Conservation (phyloP, 1,140 invertebrate genomes). For the Leptonema lineaticorne region DNA sequence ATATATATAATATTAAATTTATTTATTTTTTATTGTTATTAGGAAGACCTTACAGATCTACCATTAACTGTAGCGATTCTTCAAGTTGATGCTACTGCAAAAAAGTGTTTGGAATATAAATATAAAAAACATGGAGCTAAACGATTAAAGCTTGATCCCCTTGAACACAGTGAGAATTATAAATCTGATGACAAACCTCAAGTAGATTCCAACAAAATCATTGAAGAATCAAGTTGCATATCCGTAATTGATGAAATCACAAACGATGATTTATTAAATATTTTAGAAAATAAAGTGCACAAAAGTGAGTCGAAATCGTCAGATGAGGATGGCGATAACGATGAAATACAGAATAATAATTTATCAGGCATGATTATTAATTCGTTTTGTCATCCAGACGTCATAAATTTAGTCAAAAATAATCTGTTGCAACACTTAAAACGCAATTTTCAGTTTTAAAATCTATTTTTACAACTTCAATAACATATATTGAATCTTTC, state of each 20-base stretch:
- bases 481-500: too few relatives aligned
- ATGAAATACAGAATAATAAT: constrained; percentile 50
- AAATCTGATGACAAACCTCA: constrained; percentile 44
- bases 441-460: too few relatives aligned
- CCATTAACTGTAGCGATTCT: constrained; percentile 52
- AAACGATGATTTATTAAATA: constrained; percentile 45
- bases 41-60: constrained; percentile 53
- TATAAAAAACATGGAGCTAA: constrained; percentile 49
- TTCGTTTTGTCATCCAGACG: constrained; percentile 32
- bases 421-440: constrained; percentile 30
- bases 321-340: constrained; percentile 46
- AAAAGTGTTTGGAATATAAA: constrained; percentile 48
- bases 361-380: constrained; percentile 45
- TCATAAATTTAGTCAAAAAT: constrained; percentile 36
- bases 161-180: background rate
- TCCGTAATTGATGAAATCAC: constrained; percentile 45
- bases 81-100: constrained; percentile 52
- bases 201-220: constrained; percentile 42
- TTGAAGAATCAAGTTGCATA: constrained; percentile 44
- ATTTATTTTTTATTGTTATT: constrained; percentile 33
- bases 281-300: constrained; percentile 49
- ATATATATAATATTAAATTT: constrained; percentile 19
- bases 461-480: too few relatives aligned
- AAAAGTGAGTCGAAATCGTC: constrained; percentile 43
- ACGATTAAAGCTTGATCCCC: constrained; percentile 45